A percentile compares a stretch with the other conserved stretches of the same genome.
phyloP scores from a whole-genome alignment of 2,113 vertebrate species.

The Sminthopsis crassicaudata region DNA sequence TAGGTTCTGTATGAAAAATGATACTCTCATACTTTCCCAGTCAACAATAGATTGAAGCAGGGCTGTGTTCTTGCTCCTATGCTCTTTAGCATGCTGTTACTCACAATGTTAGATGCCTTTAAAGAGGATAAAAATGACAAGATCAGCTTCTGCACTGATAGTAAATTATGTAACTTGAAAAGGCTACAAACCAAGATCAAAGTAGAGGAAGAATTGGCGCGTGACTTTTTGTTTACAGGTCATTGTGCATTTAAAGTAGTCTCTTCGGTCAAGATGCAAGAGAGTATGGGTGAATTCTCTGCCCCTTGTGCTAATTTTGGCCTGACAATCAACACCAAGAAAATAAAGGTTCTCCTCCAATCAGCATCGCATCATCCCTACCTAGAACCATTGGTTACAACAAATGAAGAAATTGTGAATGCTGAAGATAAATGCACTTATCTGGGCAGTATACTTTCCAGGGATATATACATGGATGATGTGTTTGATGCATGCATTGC shows the following conservation, averaged over 20 bases:
- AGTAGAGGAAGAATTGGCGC: not conserved
- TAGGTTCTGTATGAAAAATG: not conserved
- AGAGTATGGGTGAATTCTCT: not conserved
- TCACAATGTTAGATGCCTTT: not conserved
- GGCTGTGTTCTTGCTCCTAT: not conserved
- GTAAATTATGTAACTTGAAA: not conserved
- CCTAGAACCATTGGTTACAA: not conserved
- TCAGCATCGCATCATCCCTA: not conserved
- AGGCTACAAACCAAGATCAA: not conserved
- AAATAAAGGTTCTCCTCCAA: not conserved
- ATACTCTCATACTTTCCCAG: not conserved
- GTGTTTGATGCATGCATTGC: not conserved
- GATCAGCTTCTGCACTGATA: not conserved
- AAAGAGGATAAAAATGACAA: not conserved
- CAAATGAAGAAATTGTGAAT: not conserved
- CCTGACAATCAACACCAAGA: not conserved
- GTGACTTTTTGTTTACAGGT: not conserved
- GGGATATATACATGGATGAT: not conserved
- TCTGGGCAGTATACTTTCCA: not conserved
- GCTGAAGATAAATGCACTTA: not conserved
- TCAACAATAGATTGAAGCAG: not conserved
- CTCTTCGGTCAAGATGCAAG: not conserved
- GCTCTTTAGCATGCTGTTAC: too few relatives aligned
- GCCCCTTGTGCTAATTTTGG: not conserved
- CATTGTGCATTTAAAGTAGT: not conserved